Percentiles rank a stretch among this genome's conserved stretches.
Conservation (phyloP, 2,797 vertebrate species). For the Sebastes dallii region DNA sequence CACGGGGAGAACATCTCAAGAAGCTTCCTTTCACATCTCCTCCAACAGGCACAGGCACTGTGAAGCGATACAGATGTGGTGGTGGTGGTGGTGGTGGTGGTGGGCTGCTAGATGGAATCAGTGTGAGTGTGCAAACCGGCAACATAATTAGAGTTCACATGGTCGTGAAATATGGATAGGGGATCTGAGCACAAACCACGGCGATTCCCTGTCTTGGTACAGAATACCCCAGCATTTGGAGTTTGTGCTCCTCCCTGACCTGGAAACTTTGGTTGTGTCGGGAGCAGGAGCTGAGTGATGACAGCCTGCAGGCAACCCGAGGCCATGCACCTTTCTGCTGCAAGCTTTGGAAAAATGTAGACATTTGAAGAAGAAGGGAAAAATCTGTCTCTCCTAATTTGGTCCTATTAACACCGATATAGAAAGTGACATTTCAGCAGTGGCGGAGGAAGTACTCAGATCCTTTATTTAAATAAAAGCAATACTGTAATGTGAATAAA, state of each 20-base stretch:
- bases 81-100: constrained; percentile 8
- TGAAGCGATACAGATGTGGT: constrained; percentile 31
- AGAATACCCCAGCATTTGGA: constrained; percentile 10
- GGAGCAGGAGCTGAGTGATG: constrained; percentile 31
- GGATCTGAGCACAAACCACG: constrained; percentile 29
- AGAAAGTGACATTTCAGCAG: background rate
- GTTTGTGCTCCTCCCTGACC: constrained; percentile 39
- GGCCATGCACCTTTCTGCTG: constrained; percentile 49
- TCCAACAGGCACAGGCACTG: constrained; percentile 20
- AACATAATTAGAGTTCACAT: constrained; percentile 60
- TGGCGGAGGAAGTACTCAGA: background rate
- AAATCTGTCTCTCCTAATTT: background rate
- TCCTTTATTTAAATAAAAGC: background rate
- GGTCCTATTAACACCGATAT: background rate
- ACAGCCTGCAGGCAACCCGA: constrained; percentile 63
- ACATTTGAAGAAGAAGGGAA: constrained; percentile 39
- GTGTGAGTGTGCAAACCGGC: constrained; percentile 29
- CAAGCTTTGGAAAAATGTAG: constrained; percentile 14
- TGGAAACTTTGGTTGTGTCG: constrained; percentile 52
- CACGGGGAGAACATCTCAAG: constrained; percentile 38
- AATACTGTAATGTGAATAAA: background rate
- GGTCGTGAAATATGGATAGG: constrained; percentile 66
- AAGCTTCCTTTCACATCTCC: constrained; percentile 30
- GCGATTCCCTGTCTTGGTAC: constrained; percentile 25
- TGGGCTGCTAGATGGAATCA: constrained; percentile 52